phyloP scores from a whole-genome alignment of 1,140 invertebrate species.

The Diorhabda carinulata region DNA sequence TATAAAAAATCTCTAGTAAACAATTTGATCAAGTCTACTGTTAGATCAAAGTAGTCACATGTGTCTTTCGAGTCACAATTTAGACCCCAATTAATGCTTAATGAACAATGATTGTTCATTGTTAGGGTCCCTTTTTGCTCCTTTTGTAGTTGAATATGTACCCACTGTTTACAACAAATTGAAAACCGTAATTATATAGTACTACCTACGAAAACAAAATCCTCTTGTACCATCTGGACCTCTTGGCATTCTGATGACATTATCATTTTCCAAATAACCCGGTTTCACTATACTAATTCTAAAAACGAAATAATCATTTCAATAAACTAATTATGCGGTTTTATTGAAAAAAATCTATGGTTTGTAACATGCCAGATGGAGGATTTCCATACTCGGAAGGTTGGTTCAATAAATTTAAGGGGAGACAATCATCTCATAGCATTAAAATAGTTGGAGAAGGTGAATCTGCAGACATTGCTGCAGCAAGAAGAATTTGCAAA shows the following conservation, averaged over 20 bases:
- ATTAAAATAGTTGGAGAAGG: slow-evolving; percentile 42
- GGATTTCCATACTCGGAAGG: slow-evolving; percentile 12
- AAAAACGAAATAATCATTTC: slow-evolving; percentile 7
- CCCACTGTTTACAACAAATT: no score
- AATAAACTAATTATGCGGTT: no score
- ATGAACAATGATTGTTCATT: no score
- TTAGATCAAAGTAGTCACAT: neutral
- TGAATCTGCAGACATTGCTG: slow-evolving; percentile 34
- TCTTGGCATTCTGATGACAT: slow-evolving; percentile 53
- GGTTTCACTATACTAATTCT: slow-evolving; percentile 42
- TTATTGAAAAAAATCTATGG: no score
- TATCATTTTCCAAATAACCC: slow-evolving; percentile 28
- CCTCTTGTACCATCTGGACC: slow-evolving; percentile 58
- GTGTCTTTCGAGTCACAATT: neutral
- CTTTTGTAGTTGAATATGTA: no score
- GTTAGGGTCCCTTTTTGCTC: no score
- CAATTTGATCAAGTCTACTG: no score
- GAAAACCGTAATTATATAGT: slow-evolving; percentile 12
- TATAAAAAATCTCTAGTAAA: no score
- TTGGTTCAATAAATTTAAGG: slow-evolving; percentile 25
- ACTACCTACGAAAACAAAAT: slow-evolving; percentile 58
- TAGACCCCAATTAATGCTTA: neutral
- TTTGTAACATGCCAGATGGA: no score
- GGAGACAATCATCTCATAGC: slow-evolving; percentile 36
- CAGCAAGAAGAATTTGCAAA: slow-evolving; percentile 29